phyloP scores from a whole-genome alignment of 2,797 vertebrate species.

The Dipus sagitta region DNA sequence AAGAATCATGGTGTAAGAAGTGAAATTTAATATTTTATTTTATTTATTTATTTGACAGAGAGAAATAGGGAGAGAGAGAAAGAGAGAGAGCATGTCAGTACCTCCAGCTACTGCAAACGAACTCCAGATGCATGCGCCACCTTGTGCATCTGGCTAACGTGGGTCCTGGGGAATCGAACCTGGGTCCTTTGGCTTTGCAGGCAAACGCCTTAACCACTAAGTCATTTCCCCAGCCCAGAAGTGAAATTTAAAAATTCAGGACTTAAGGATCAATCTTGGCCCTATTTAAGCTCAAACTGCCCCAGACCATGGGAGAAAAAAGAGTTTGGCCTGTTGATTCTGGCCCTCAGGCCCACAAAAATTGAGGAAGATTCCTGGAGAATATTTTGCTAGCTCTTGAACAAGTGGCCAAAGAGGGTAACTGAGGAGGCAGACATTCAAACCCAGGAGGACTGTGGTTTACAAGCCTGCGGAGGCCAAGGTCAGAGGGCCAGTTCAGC shows the following conservation, averaged over 20 bases:
- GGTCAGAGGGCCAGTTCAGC: neutral
- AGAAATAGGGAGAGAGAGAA: no score
- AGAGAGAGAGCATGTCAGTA: no score
- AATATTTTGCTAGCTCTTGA: neutral
- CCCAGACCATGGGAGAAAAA: neutral
- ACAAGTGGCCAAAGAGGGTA: neutral
- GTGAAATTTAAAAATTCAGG: neutral
- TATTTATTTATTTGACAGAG: no score
- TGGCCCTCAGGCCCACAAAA: neutral
- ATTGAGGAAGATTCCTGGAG: neutral
- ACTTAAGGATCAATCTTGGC: neutral
- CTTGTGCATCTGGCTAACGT: no score
- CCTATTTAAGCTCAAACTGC: neutral
- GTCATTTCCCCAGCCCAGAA: neutral
- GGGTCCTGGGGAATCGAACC: no score
- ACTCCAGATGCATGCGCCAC: no score
- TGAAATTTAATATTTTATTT: neutral
- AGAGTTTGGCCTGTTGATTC: neutral
- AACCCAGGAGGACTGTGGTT: neutral
- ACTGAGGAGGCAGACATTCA: neutral
- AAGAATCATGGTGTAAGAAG: neutral
- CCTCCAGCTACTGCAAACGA: no score
- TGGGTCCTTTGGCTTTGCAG: no score
- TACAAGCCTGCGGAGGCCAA: neutral
- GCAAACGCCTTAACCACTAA: no score